These are phyloP conservation scores for Cebidichthys violaceus DNA, from an alignment of 2,113 vertebrate species.

Conservation along the genomic window DNA sequence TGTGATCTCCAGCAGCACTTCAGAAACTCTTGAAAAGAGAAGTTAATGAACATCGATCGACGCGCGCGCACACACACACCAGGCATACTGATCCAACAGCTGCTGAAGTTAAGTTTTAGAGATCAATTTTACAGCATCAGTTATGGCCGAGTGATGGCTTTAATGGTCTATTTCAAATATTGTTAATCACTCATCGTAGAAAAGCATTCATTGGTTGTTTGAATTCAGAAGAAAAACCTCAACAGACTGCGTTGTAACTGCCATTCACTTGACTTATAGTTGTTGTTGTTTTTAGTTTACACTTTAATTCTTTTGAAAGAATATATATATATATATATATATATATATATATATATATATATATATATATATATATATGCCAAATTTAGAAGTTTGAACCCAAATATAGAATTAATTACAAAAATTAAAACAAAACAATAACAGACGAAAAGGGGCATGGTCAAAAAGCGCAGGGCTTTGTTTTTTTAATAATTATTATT, in stretches of 20 bases:
- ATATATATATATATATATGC: no score
- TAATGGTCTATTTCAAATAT: conserved; percentile 57
- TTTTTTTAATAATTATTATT: conserved; percentile 37
- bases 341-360: no score
- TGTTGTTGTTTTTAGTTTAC: neutral
- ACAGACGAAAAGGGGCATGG: neutral
- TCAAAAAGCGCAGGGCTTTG: conserved; percentile 1
- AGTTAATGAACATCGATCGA: conserved; percentile 83
- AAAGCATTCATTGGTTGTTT: conserved; percentile 46
- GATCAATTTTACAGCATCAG: conserved; percentile 78
- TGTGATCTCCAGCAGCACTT: conserved; percentile 75
- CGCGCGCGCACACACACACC: conserved; percentile 28
- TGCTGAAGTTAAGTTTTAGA: conserved; percentile 76
- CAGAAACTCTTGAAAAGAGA: conserved; percentile 77
- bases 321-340: neutral
- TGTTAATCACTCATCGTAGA: conserved; percentile 49
- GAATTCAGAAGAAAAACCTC: neutral
- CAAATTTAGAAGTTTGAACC: neutral
- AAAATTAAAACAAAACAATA: neutral
- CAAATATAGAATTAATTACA: neutral
- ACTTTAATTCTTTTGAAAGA: neutral
- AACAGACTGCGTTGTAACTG: conserved; percentile 15
- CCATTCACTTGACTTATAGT: neutral
- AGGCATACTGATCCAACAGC: conserved; percentile 72
- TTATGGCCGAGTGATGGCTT: conserved; percentile 55